A percentile compares a stretch with the other conserved stretches of the same genome.
These are phyloP conservation scores for Alloplasta piceator DNA, from an alignment of 2,888 invertebrate species.

Conservation along the genomic window DNA sequence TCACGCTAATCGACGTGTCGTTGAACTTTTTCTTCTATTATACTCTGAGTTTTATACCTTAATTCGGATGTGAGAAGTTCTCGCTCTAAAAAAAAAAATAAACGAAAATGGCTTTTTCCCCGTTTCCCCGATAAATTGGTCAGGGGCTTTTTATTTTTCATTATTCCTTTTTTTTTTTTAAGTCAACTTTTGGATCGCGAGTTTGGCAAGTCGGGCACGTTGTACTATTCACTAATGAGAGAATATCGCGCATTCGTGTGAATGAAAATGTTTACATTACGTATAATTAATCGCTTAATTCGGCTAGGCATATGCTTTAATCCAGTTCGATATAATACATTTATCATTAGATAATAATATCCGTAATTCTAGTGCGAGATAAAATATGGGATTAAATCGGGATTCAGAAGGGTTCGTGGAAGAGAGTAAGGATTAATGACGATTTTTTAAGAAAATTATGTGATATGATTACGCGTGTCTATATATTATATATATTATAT, in stretches of 20 bases:
- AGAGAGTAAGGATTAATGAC: slow-evolving; percentile 45
- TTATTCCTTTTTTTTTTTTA: slow-evolving; percentile 20
- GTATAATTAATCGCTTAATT: slow-evolving; percentile 56
- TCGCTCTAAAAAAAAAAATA: slow-evolving; percentile 66
- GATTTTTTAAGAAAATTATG: slow-evolving; percentile 72
- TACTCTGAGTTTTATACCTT: slow-evolving; percentile 65
- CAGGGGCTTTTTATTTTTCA: not conserved
- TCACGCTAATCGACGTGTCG: slow-evolving; percentile 37
- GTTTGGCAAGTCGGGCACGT: slow-evolving; percentile 83
- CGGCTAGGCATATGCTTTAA: slow-evolving; percentile 58
- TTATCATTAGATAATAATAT: slow-evolving; percentile 62
- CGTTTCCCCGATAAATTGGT: slow-evolving; percentile 10
- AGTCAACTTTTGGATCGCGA: slow-evolving; percentile 71
- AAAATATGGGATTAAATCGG: slow-evolving; percentile 51
- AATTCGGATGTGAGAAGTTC: slow-evolving; percentile 83
- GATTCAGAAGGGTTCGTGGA: slow-evolving; percentile 46
- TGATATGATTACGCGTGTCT: slow-evolving; percentile 79
- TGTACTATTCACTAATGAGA: slow-evolving; percentile 75
- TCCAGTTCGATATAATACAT: slow-evolving; percentile 75
- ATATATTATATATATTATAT: too few relatives aligned
- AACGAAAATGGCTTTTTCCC: slow-evolving; percentile 17
- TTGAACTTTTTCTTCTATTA: slow-evolving; percentile 41
- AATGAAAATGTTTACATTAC: slow-evolving; percentile 54
- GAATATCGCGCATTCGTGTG: slow-evolving; percentile 59
- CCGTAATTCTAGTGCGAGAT: slow-evolving; percentile 63